Base-by-base conservation (phyloP, 2,797 vertebrate species). In the Micrastur ruficollis region DNA sequence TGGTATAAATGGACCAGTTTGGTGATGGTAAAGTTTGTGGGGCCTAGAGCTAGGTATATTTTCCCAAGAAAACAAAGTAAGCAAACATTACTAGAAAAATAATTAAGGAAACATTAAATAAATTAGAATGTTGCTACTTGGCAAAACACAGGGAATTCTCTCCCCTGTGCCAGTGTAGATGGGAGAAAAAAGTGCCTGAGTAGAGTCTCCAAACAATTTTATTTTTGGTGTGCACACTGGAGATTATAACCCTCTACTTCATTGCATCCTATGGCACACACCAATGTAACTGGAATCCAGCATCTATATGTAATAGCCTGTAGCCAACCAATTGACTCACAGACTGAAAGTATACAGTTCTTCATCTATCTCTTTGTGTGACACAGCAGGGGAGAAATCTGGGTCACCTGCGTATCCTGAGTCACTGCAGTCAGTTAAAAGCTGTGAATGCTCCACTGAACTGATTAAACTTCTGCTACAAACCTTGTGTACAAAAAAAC, bases 351-450 rank as follows among this genome's bases (percentile, higher is more conserved):
- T 11, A 18, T 17, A 52, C 26, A 36, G 15, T 68, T 82, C 78
- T 80, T 8, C 49, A 58, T 32, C 71, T 74, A 34, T 71, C 55
- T 70, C 10, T 59, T 47, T 22, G 8, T 71, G 52, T 91, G 67
- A 85, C 67, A 71, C 49, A 63, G 56, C 63, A 87, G 71, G 72
- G 25, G 40, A 95, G 81, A 78, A 92, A 95, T 92, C 91, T 89
- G 81, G 84, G 86, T 95, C 81, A 85, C 74, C 61, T 95, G 81
- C 65, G 20, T 68, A 71, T 78, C 81, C 71, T 49, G 61, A 92
- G 46, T 83, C 91, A 91, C 44, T 71, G 56, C 52, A 61, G 44
- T 83, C 52, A 29, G 29, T 78, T 81, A 71, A 81, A 93, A 87
- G 75, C 56, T 61, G 38, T 0, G 11, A 89, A 89, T 38, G 81